Conservation (phyloP, 2,888 invertebrate genomes). For the Dasypogon diadema region DNA sequence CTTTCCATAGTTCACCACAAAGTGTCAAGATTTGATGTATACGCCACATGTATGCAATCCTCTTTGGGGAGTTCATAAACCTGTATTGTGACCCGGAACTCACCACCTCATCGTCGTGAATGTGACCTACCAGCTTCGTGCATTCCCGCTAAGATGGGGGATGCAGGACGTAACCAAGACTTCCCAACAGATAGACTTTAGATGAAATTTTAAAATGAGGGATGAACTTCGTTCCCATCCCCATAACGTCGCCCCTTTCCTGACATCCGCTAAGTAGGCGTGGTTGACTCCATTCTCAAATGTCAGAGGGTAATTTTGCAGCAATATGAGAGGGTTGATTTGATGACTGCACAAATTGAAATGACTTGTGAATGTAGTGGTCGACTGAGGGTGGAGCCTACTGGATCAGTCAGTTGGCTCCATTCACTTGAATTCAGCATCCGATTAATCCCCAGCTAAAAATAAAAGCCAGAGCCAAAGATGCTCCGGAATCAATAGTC, state of each 20-base stretch:
- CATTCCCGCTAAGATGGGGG: conserved; percentile 31
- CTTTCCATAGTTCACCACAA: conserved; percentile 69
- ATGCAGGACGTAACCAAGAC: conserved; percentile 52
- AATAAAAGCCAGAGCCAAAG: conserved; percentile 25
- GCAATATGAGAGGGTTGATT: conserved; percentile 65
- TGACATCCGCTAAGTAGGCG: conserved; percentile 49
- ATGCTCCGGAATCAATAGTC: conserved; percentile 39
- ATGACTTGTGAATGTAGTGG: conserved; percentile 58
- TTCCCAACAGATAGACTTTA: conserved; percentile 54
- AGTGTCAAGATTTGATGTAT: conserved; percentile 66
- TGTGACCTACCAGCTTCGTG: conserved; percentile 57
- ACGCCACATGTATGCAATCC: conserved; percentile 10
- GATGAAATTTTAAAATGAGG: conserved; percentile 55
- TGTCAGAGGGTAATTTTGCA: conserved; percentile 56
- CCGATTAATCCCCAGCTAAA: conserved; percentile 30
- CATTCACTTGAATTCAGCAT: conserved; percentile 6
- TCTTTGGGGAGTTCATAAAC: conserved; percentile 25
- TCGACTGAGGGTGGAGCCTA: conserved; percentile 51
- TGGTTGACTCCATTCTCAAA: conserved; percentile 56
- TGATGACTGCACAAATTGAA: conserved; percentile 68
- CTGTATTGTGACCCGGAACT: conserved; percentile 19
- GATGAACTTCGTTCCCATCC: conserved; percentile 42
- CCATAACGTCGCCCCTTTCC: not conserved
- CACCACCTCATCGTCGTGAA: conserved; percentile 47
- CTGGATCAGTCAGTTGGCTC: conserved; percentile 4